These are phyloP conservation scores for Aptenodytes patagonicus DNA, from an alignment of 2,113 vertebrate genomes.

Conservation along the genomic window DNA sequence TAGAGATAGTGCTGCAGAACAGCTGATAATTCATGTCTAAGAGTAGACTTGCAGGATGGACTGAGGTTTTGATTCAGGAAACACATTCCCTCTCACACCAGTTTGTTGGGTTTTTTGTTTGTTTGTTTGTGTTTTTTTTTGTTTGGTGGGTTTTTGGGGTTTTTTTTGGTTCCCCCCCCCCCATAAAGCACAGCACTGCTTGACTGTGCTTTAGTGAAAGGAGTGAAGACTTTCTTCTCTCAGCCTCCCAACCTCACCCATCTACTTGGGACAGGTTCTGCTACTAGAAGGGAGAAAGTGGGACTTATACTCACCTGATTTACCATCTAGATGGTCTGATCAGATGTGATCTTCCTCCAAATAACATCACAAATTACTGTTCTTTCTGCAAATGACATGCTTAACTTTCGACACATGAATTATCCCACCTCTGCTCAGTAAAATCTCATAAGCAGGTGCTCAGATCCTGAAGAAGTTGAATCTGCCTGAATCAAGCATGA, in stretches of 20 bases:
- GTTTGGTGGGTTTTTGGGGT: not conserved
- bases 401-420: not conserved
- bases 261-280: not conserved
- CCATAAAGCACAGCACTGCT: too few relatives aligned
- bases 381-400: not conserved
- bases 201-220: not conserved
- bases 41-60: not conserved
- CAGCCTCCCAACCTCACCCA: not conserved
- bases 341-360: not conserved
- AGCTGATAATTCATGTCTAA: not conserved
- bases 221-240: not conserved
- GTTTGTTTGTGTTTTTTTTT: not conserved
- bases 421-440: not conserved
- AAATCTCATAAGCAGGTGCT: slow-evolving; percentile 38
- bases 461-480: not conserved
- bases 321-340: not conserved
- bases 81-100: not conserved
- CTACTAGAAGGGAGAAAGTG: not conserved
- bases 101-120: not conserved
- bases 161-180: fast-evolving
- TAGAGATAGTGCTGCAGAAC: not conserved
- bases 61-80: not conserved
- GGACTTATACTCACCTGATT: not conserved
- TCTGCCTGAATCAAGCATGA: not conserved
- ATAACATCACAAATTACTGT: not conserved